Base-by-base conservation (phyloP, 2,888 invertebrate species). In the Blastobasis adustella region DNA sequence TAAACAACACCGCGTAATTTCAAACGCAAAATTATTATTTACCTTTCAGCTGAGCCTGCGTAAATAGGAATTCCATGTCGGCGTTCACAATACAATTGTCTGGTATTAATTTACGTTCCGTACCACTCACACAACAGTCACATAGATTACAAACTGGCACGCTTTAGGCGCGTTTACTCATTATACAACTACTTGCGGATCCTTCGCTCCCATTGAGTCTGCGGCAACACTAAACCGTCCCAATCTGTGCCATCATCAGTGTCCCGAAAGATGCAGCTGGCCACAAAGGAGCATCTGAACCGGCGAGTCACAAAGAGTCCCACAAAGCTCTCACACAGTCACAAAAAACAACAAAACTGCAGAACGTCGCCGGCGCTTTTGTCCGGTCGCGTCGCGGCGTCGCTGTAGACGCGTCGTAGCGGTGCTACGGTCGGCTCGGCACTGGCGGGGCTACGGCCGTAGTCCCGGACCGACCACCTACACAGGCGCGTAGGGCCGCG, bases 401-500 rank as follows among this genome's bases (percentile, higher is more conserved):
- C 82, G 80, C 58, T 81, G 82, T 79, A 81, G 78, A 62, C 68
- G 65, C 83, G 86, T 82, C 77, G 84, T 81, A 79, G 76, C 66
- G 62, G 66, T 68, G 73, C 80, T 80, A 79, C 81, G 77, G 61
- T 68, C 76, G 79, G 80, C 76, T 82, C 77, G 72, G 72, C 72
- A 88, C 87, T 88, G 83, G 79, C 84, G 87, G 86, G 83, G 84
- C 85, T 85, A 82, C 79, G 79, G 23, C 23, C 2, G 1, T 23
- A 72, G 75, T 73, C 74, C 86, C 83, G 86, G 86, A 85, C 77
- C 71, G 73, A 63, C 68, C 82, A 79, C 85, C 61, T 73, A 79
- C 79, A 85, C 82, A 68, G 48, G n/a, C 55, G 55, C 54, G 58
- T 45, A 55, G 60, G 79, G 80, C 80, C 74, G 65, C 65, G 61